A percentile compares a stretch with the other conserved stretches of the same genome.
These are phyloP conservation scores for Tholera decimalis DNA, from an alignment of 2,888 invertebrate species.

Conservation along the genomic window DNA sequence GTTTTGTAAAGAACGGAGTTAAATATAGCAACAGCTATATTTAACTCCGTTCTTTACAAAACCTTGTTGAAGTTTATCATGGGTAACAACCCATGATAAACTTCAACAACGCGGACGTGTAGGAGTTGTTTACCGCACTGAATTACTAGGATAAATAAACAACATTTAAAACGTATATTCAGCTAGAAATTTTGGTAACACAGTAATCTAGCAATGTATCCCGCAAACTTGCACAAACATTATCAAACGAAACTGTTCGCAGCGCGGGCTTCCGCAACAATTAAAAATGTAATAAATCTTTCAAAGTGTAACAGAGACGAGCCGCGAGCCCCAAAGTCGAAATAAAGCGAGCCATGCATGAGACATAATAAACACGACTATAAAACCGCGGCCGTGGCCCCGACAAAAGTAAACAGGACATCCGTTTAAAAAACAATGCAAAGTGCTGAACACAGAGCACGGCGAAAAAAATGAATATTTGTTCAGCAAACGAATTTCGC, in stretches of 20 bases:
- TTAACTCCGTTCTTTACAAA: too few species aligned
- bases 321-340: constrained; percentile 64
- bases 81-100: not conserved
- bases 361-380: constrained; percentile 73
- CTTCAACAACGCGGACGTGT: constrained; percentile 3
- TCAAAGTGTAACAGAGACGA: constrained; percentile 70
- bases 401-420: constrained; percentile 81
- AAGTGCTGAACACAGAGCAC: constrained; percentile 70
- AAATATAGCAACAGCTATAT: not conserved
- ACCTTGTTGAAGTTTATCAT: too few species aligned
- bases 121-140: constrained; percentile 37
- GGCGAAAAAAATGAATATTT: constrained; percentile 78
- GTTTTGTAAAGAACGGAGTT: not conserved
- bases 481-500: constrained; percentile 80
- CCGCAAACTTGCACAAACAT: constrained; percentile 56
- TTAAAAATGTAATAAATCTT: constrained; percentile 71
- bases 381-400: constrained; percentile 73
- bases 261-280: constrained; percentile 57
- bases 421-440: constrained; percentile 83
- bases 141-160: constrained; percentile 46
- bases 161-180: constrained; percentile 53
- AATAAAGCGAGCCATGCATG: constrained; percentile 66
- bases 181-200: constrained; percentile 46
- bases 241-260: constrained; percentile 58
- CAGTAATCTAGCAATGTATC: constrained; percentile 49